Evolutionary conservation across 2,888 invertebrate species (phyloP).

Genomic region (Melanotus villosus): DNA sequence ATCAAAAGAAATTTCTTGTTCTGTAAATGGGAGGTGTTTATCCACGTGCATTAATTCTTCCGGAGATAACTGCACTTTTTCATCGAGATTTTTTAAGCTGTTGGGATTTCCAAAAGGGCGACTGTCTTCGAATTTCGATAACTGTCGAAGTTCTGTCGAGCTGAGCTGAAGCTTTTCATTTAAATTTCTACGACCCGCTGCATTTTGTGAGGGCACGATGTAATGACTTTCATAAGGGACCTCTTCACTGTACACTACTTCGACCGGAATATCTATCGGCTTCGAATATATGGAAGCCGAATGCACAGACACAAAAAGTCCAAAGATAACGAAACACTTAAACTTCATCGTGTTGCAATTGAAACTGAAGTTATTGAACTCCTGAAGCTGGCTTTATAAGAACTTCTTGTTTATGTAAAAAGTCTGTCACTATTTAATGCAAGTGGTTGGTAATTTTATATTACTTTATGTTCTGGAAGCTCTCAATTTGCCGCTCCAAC

Average conservation of each 20-base stretch:
- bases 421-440: conserved; percentile 45
- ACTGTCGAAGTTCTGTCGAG: conserved; percentile 45
- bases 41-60: conserved; percentile 51
- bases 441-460: conserved; percentile 47
- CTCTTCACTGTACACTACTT: conserved; percentile 45
- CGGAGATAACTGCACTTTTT: conserved; percentile 56
- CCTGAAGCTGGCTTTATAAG: conserved; percentile 64
- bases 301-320: conserved; percentile 54
- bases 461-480: conserved; percentile 6
- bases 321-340: conserved; percentile 56
- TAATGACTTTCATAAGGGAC: background rate
- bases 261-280: conserved; percentile 46
- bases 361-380: conserved; percentile 65
- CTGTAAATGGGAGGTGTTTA: conserved; percentile 41
- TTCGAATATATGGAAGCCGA: conserved; percentile 51
- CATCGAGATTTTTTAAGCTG: conserved; percentile 56
- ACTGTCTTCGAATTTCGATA: background rate
- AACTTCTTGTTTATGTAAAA: conserved; percentile 56
- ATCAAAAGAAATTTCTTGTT: background rate
- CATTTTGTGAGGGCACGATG: background rate
- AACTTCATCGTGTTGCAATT: conserved; percentile 57
- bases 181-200: conserved; percentile 52
- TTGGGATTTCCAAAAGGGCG: conserved; percentile 16
- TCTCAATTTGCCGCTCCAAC: conserved; percentile 44
- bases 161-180: conserved; percentile 59